Base-by-base conservation (phyloP, 2,797 vertebrate genomes). In the Syncerus caffer region DNA sequence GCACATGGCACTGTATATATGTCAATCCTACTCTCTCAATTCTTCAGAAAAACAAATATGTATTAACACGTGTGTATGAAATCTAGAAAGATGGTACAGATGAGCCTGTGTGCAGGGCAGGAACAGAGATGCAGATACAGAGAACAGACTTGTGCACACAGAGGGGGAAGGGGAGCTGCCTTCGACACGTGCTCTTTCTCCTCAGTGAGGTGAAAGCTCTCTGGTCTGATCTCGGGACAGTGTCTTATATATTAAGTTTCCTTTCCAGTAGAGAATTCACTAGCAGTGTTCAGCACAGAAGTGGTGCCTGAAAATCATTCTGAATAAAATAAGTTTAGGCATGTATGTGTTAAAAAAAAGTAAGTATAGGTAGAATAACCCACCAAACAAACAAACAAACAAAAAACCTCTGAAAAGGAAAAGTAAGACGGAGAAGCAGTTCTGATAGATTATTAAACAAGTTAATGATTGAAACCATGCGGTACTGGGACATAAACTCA, bases 401-500 rank as follows among this genome's bases (percentile, higher is more conserved):
- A 42, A 27, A 76, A 45, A 27, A 9, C 38, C 38, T 62, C 23
- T 4, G 31, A 79, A 93, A 83, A 58, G 15, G 6, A 95, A 92
- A 8, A 86, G 8, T 38, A 92, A 50, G 8, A 76, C 1, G 8
- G 9, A 96, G 25, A 97, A 47, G 21, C 10, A 90, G 67, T 45
- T 23, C 15, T 9, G 38, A 67, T 5, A 76, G 19, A 89, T 83
- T 71, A 95, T 83, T 25, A 83, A 93, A 93, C 19, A 78, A 84
- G 88, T 85, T 19, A 93, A 90, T 79, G 71, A 92, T 21, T 83
- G 85, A 97, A 97, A 74, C 4, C 31, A 55, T 2, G 38, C 74
- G 8, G 17, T 4, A 17, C 12, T 76, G 50, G 55, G 71, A 94
- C 27, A 85, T 60, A 58, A 93, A 92, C 50, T 67, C 94, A 90